Percentiles rank a stretch among this genome's conserved stretches.
phyloP scores from a whole-genome alignment of 2,888 invertebrate genomes.

The Conistra vaccinii region DNA sequence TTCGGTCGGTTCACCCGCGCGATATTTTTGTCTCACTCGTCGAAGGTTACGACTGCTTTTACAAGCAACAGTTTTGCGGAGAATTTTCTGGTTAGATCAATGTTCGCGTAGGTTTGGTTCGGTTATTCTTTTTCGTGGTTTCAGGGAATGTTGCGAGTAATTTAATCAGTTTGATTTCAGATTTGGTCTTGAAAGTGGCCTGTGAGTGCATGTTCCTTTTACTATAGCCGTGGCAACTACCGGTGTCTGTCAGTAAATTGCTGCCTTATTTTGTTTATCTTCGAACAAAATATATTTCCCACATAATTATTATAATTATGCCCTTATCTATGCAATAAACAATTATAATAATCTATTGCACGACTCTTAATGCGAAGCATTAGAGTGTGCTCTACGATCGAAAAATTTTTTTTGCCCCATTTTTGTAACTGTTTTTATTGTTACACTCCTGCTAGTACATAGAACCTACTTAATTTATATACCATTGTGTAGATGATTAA shows the following conservation, averaged over 20 bases:
- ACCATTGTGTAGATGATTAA: no score
- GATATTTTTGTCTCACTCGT: slow-evolving; percentile 82
- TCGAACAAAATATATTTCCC: neutral
- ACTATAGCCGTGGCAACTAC: neutral
- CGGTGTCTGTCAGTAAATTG: neutral
- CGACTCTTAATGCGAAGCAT: no score
- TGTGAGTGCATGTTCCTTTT: neutral
- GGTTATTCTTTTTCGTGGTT: slow-evolving; percentile 6
- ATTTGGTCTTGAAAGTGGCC: neutral
- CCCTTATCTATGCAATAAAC: neutral
- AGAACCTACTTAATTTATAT: no score
- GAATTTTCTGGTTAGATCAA: slow-evolving; percentile 65
- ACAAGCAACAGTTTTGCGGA: slow-evolving; percentile 57
- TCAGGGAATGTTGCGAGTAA: no score
- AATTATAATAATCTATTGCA: no score
- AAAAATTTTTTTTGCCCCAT: no score
- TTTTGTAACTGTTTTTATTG: no score
- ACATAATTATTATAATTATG: neutral
- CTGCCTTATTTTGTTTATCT: neutral
- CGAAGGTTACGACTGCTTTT: slow-evolving; percentile 83
- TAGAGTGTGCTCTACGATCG: no score
- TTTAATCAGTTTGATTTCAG: neutral
- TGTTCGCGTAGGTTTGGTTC: slow-evolving; percentile 26
- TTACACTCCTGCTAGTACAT: no score
- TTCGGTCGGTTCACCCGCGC: slow-evolving; percentile 76